Base-by-base conservation (phyloP, 2,113 vertebrate species). In the Trematomus loennbergii region DNA sequence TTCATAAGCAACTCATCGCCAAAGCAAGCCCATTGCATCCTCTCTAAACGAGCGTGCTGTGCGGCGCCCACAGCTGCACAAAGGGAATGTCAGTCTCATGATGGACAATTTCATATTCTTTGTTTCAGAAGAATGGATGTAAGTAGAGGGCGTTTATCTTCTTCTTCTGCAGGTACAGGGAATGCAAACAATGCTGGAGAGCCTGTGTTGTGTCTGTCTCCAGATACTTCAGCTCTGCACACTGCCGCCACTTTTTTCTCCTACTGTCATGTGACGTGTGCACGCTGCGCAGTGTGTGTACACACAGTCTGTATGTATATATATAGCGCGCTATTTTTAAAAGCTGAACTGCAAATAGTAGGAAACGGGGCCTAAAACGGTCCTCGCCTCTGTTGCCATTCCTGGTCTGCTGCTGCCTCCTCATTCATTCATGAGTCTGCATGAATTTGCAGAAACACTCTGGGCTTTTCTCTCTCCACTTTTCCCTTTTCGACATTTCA, bases 251-350 rank as follows among this genome's bases (percentile, higher is more conserved):
- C 85, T 87, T 82, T 87, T 83, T 76, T 84, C 83, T 85, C 78
- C 68, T 40, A 18, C 87, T 80, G 85, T 78, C 48, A 52, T 74
- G 58, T 62, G 65, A 48, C 67, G 84, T 70, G 75, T 63, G 64
- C 55, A 17, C n/a, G 16, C 49, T 7, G 54, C 50, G 8, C 46
- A 43, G 75, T 88, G 64, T 88, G 61, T 79, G 54, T 81, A 70
- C 50, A 80, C 82, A 81, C 77, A 81, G 78, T 80, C 75, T 88
- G 82, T 87, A n/a, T 60, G 16, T 60, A 16, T 60, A 92, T 91
- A 91, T 92, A 93, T 87, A 94, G 92, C 88, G 15, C 0, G 73
- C 91, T 94, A 94, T 95, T 94, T 95, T 94, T 94, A 94, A 85
- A 85, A 82, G 83, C 87, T 46, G 74, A 88, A 88, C 88, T 78